Conservation (phyloP, 53 echinoderm and acorn worm genomes). For the Echinarachnius parma region DNA sequence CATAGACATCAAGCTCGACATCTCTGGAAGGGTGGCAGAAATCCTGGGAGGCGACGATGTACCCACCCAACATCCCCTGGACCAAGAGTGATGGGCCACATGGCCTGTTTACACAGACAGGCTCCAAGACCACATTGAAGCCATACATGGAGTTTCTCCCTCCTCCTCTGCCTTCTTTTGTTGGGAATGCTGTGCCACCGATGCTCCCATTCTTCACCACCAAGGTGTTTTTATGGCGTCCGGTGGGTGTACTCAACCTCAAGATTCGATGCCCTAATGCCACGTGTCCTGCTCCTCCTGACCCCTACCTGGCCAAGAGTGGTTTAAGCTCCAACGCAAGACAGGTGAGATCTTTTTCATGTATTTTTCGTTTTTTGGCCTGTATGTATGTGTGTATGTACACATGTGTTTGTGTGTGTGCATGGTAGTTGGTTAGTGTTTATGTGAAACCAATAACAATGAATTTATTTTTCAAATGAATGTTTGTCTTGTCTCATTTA, state of each 20-base stretch:
- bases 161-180: slow-evolving; percentile 1
- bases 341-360: no score
- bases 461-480: no score
- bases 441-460: no score
- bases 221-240: slow-evolving; percentile 6
- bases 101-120: not conserved
- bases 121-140: not conserved
- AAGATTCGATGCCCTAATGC: slow-evolving; percentile 6
- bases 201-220: slow-evolving; percentile 18
- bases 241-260: slow-evolving; percentile 14
- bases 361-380: no score
- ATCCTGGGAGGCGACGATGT: slow-evolving; percentile 5
- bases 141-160: slow-evolving; percentile 8
- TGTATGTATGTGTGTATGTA: no score
- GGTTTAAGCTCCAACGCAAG: slow-evolving; percentile 5
- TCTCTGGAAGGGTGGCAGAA: slow-evolving; percentile 12
- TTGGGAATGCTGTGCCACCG: not conserved
- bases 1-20: not conserved
- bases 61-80: slow-evolving; percentile 6
- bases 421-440: no score
- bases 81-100: slow-evolving; percentile 24
- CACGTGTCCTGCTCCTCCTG: slow-evolving; percentile 22
- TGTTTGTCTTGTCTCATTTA: no score
- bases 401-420: no score
- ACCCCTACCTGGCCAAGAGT: slow-evolving; percentile 3